Percentiles rank a stretch among this genome's conserved stretches.
These are phyloP conservation scores for Drosophila triauraria DNA, from an alignment of 1,140 invertebrate genomes.

Conservation along the genomic window DNA sequence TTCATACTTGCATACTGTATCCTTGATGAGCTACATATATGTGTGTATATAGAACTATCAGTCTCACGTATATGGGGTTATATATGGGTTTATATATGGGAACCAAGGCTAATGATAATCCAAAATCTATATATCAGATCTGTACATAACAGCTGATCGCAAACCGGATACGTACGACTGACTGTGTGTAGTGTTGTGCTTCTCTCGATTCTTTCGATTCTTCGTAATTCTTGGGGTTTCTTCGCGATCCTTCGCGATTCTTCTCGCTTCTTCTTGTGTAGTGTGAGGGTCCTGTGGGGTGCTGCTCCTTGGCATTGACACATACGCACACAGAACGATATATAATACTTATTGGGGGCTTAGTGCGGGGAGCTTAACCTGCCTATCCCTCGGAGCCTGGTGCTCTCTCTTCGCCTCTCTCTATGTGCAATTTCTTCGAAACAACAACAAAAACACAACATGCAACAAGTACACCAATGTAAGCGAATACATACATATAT, in stretches of 20 bases:
- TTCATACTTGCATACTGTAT: constrained; percentile 42
- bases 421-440: constrained; percentile 45
- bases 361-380: background rate
- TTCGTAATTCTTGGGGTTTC: background rate
- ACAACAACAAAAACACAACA: constrained; percentile 56
- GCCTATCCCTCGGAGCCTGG: background rate
- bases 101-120: constrained; percentile 53
- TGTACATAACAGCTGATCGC: constrained; percentile 21
- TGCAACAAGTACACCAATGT: constrained; percentile 55
- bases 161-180: background rate
- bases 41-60: constrained; percentile 76
- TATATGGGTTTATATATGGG: constrained; percentile 6
- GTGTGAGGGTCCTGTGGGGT: constrained; percentile 26
- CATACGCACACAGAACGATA: constrained; percentile 15
- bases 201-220: background rate
- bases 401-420: background rate
- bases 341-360: background rate
- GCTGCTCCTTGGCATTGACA: constrained; percentile 16
- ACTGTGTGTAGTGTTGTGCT: constrained; percentile 8
- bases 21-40: constrained; percentile 73
- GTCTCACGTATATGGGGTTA: constrained; percentile 75
- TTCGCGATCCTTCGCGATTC: background rate
- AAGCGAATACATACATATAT: constrained; percentile 43
- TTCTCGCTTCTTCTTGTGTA: background rate
- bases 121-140: constrained; percentile 40